These are phyloP conservation scores for Orussus abietinus DNA, from an alignment of 1,140 invertebrate genomes.

Conservation along the genomic window DNA sequence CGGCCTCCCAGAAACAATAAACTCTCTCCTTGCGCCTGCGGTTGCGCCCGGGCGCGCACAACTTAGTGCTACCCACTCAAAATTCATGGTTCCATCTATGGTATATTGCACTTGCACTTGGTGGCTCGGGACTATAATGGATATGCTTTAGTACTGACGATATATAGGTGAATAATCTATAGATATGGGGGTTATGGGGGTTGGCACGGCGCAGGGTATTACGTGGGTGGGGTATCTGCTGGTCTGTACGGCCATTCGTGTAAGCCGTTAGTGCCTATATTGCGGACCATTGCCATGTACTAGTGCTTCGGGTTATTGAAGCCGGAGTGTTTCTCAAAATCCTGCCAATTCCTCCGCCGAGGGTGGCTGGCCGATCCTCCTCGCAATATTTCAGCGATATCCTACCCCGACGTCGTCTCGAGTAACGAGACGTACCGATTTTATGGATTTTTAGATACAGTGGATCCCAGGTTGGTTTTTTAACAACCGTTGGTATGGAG, in stretches of 20 bases:
- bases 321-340: slow-evolving; percentile 23
- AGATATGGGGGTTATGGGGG: slow-evolving; percentile 25
- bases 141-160: slow-evolving; percentile 37
- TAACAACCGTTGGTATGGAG: no score
- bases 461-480: no score
- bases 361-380: no score
- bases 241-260: slow-evolving; percentile 39
- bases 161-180: slow-evolving; percentile 16
- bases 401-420: no score
- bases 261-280: slow-evolving; percentile 51
- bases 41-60: no score
- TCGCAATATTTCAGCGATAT: no score
- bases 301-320: slow-evolving; percentile 26
- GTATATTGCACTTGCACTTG: slow-evolving; percentile 41
- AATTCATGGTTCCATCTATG: slow-evolving; percentile 36
- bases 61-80: slow-evolving; percentile 32
- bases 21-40: slow-evolving; percentile 22
- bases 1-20: slow-evolving; percentile 27
- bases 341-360: no score
- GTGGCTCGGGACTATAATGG: slow-evolving; percentile 31
- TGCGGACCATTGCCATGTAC: slow-evolving; percentile 24
- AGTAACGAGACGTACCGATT: no score
- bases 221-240: slow-evolving; percentile 39
- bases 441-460: no score
- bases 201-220: slow-evolving; percentile 35